A percentile compares a stretch with the other conserved stretches of the same genome.
phyloP scores from a whole-genome alignment of 2,888 invertebrate genomes.

The Ornithoptera priamus region DNA sequence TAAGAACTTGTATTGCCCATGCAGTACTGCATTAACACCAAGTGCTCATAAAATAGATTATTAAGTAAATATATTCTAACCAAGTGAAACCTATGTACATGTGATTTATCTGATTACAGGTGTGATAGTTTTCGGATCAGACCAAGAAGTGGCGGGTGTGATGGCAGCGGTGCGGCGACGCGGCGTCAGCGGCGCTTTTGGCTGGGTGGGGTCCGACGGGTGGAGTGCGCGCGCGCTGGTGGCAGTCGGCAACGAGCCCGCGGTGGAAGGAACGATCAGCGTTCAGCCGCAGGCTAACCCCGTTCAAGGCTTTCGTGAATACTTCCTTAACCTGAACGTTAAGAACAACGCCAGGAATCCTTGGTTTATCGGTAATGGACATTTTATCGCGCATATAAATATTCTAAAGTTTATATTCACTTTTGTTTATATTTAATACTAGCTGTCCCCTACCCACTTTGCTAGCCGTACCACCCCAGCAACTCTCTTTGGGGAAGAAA shows the following conservation, averaged over 20 bases:
- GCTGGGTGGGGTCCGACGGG: conserved; percentile 98
- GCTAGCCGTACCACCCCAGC: too few species aligned
- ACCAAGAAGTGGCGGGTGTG: conserved; percentile 96
- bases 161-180: conserved; percentile 93
- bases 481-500: too few species aligned
- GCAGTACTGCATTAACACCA: too few species aligned
- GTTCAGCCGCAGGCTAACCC: conserved; percentile 96
- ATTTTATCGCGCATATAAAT: too few species aligned
- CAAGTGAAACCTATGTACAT: too few species aligned
- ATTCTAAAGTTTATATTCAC: too few species aligned
- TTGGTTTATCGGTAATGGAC: conserved; percentile 93
- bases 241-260: conserved; percentile 91
- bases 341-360: conserved; percentile 94
- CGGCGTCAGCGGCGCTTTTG: conserved; percentile 91
- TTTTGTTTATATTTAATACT: too few species aligned
- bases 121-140: conserved; percentile 96
- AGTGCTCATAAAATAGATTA: too few species aligned
- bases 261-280: conserved; percentile 88
- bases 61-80: too few species aligned
- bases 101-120: conserved; percentile 68
- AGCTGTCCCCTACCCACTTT: too few species aligned
- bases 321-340: conserved; percentile 91
- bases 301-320: conserved; percentile 91
- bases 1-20: too few species aligned
- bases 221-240: conserved; percentile 95